phyloP scores from a whole-genome alignment of 2,797 vertebrate species.

The Erithacus rubecula region DNA sequence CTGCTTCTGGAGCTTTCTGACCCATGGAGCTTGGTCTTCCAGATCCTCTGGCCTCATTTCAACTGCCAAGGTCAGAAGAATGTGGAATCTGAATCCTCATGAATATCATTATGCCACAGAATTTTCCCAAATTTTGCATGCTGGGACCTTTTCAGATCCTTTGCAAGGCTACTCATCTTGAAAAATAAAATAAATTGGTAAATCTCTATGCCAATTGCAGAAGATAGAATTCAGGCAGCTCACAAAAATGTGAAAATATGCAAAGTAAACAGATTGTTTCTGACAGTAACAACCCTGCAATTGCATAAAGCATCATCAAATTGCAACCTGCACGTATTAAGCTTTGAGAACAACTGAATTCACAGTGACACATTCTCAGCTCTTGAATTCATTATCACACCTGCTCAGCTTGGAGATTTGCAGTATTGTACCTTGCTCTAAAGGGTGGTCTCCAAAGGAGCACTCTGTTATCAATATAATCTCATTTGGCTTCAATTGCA shows the following conservation, averaged over 20 bases:
- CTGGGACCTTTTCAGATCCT: slow-evolving; percentile 37
- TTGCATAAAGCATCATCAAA: slow-evolving; percentile 69
- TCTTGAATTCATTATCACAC: slow-evolving; percentile 67
- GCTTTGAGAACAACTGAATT: slow-evolving; percentile 57
- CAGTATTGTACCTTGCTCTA: slow-evolving; percentile 11
- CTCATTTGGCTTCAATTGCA: slow-evolving; percentile 44
- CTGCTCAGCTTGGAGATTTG: slow-evolving; percentile 34
- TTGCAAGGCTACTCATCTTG: slow-evolving; percentile 46
- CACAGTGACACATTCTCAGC: slow-evolving; percentile 36
- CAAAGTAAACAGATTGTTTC: slow-evolving; percentile 72
- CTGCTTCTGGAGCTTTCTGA: background rate
- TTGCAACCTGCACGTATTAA: slow-evolving; percentile 61
- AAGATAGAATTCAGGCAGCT: slow-evolving; percentile 53
- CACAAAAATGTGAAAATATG: slow-evolving; percentile 66
- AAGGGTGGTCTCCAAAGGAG: slow-evolving; percentile 30
- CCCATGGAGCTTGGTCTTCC: background rate
- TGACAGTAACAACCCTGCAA: slow-evolving; percentile 63
- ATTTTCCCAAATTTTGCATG: slow-evolving; percentile 49
- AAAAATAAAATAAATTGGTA: slow-evolving; percentile 68
- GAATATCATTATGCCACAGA: slow-evolving; percentile 53
- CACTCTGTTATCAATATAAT: background rate
- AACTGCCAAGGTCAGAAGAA: slow-evolving; percentile 46
- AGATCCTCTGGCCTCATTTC: background rate
- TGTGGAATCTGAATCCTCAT: slow-evolving; percentile 43
- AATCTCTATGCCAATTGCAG: slow-evolving; percentile 64